Evolutionary conservation across 2,113 vertebrate genomes (phyloP), one percentile per base, ranked within the genome.

Genomic region (Bubo blakistoni): DNA sequence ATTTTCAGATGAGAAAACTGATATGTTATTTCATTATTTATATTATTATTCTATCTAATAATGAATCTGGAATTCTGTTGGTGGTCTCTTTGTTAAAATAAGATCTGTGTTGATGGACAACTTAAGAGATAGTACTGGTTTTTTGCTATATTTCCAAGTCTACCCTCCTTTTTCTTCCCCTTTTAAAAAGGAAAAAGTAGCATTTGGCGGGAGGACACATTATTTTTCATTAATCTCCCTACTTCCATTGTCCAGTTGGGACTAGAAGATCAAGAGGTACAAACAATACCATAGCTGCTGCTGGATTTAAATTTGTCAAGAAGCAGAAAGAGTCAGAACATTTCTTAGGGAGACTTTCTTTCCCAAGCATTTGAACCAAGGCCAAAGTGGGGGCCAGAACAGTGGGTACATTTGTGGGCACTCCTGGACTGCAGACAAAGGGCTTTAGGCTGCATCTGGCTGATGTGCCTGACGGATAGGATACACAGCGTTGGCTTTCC

Each of bases 351-450:
- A 83, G 26, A 19, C 26, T 83, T 84, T 32, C 18, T 91, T 86
- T 30, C 1, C 1, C 34, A 36, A 18, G 5, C n/a, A 20, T 62
- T 86, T 78, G 46, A 65, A 62, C 26, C 32, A 49, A 57, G 71
- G 36, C 36, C 40, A 40, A 17, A 27, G 8, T 0, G 2, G 32
- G 36, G 40, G 2, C 32, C 32, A 15, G 40, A 61, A 32, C 4
- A 7, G 26, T 40, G 18, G 4, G 0, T 65, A 30, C 17, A 1
- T 71, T 1, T 65, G 2, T 2, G n/a, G 12, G 1, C 40, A 8
- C 18, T 49, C 30, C 17, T 44, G 21, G 44, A 18, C 46, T 91
- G 26, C 16, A 46, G 47, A 30, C 4, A 5, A 13, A 59, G 29
- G 47, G 20, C 40, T 78, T 22, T 61, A 30, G 44, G 36, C 40